Evolutionary conservation across 2,888 invertebrate species (phyloP).

Genomic region (Choreutis nemorana): DNA sequence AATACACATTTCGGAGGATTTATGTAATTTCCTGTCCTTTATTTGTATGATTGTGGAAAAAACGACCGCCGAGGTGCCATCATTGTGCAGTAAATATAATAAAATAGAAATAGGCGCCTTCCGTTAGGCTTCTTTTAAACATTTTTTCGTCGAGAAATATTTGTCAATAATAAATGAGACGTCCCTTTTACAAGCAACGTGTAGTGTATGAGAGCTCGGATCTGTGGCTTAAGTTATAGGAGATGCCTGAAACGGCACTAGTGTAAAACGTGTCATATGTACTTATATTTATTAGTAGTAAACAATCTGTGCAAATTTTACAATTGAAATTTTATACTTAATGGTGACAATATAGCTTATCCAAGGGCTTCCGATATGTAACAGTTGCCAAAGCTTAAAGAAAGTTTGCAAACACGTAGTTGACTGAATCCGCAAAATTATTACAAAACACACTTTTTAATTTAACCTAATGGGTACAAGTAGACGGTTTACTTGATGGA

Average conservation of each 20-base stretch:
- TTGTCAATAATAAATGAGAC: constrained; percentile 66
- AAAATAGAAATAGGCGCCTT: constrained; percentile 56
- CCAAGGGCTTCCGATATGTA: too few relatives aligned
- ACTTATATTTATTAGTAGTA: too few relatives aligned
- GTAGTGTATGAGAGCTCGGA: too few relatives aligned
- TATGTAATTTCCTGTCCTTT: constrained; percentile 45
- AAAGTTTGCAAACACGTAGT: too few relatives aligned
- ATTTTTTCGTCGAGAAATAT: constrained; percentile 57
- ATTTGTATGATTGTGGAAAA: constrained; percentile 23
- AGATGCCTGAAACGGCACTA: not conserved
- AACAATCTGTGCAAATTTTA: too few relatives aligned
- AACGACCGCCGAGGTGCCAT: constrained; percentile 38
- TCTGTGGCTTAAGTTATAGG: not conserved
- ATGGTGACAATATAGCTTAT: too few relatives aligned
- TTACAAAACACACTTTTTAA: too few relatives aligned
- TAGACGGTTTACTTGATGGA: too few relatives aligned
- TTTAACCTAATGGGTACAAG: too few relatives aligned
- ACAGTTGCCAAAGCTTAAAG: too few relatives aligned
- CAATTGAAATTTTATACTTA: too few relatives aligned
- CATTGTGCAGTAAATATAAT: constrained; percentile 35
- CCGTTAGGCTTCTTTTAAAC: constrained; percentile 39
- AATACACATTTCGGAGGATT: constrained; percentile 11
- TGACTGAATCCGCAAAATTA: too few relatives aligned
- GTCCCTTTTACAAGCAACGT: constrained; percentile 56
- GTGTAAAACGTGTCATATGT: constrained; percentile 18